These are phyloP conservation scores for Aporophyla nigra DNA, from an alignment of 2,888 invertebrate species.

Conservation along the genomic window DNA sequence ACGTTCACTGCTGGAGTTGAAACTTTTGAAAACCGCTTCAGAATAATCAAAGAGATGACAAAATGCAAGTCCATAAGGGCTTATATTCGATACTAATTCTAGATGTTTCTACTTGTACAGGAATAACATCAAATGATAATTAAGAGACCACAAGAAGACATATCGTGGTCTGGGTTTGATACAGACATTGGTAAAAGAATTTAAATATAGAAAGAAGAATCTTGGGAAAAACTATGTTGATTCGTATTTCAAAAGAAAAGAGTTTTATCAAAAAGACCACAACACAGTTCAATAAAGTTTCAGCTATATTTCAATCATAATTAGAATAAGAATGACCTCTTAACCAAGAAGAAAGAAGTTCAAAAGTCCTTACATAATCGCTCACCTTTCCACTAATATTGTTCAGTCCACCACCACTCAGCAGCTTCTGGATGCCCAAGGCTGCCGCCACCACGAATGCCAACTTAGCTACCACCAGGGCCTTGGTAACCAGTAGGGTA, in stretches of 20 bases:
- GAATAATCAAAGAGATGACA: background rate
- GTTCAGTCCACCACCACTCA: slow-evolving; percentile 89
- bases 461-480: slow-evolving; percentile 94
- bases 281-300: background rate
- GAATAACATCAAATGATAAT: too few species aligned
- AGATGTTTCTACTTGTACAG: too few species aligned
- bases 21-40: background rate
- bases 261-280: background rate
- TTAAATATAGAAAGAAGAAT: background rate
- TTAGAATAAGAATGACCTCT: background rate
- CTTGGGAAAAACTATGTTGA: too few species aligned
- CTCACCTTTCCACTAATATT: slow-evolving; percentile 86
- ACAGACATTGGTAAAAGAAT: background rate
- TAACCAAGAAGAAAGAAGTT: background rate
- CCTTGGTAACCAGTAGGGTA: slow-evolving; percentile 94
- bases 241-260: background rate
- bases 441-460: slow-evolving; percentile 94
- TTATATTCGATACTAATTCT: background rate
- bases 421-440: slow-evolving; percentile 93
- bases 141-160: too few species aligned
- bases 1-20: background rate
- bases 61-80: background rate
- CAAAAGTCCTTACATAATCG: slow-evolving; percentile 27
- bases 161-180: too few species aligned
- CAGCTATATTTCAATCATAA: background rate